Evolutionary conservation across 2,797 vertebrate species (phyloP).

Genomic region (Macropus fuliginosus): DNA sequence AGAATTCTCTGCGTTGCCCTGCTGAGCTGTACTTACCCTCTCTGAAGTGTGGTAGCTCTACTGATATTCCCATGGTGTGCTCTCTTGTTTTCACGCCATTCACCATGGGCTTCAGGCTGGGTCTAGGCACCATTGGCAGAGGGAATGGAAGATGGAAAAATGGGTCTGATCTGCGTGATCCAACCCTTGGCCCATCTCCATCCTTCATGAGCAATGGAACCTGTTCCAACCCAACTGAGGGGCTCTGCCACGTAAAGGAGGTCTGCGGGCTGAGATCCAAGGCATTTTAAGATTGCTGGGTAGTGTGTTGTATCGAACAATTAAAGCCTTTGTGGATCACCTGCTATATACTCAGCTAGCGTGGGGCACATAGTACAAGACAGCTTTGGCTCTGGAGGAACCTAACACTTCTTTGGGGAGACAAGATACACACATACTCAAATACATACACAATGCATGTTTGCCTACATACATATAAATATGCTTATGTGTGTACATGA

Average conservation of each 20-base stretch:
- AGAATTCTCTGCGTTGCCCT: background rate
- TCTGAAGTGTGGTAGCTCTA: background rate
- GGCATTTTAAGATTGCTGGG: background rate
- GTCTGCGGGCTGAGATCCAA: background rate
- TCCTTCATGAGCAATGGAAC: background rate
- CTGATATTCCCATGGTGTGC: background rate
- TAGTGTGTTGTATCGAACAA: background rate
- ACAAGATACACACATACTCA: background rate
- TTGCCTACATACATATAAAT: background rate
- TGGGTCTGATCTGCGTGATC: background rate
- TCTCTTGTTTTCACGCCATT: background rate
- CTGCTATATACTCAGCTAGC: background rate
- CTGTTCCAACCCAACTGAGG: constrained; percentile 9
- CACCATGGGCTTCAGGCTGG: background rate
- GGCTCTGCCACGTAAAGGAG: background rate
- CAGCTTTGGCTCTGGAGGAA: background rate
- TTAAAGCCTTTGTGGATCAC: background rate
- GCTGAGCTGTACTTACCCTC: background rate
- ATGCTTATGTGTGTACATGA: background rate
- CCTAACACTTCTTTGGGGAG: background rate
- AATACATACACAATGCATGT: background rate
- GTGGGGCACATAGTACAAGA: background rate
- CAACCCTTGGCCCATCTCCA: background rate
- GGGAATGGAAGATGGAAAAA: constrained; percentile 1
- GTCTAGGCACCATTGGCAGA: background rate